A percentile compares a stretch with the other conserved stretches of the same genome.
Evolutionary conservation across 1,140 invertebrate genomes (phyloP).

Genomic region (Zaprionus ghesquierei): DNA sequence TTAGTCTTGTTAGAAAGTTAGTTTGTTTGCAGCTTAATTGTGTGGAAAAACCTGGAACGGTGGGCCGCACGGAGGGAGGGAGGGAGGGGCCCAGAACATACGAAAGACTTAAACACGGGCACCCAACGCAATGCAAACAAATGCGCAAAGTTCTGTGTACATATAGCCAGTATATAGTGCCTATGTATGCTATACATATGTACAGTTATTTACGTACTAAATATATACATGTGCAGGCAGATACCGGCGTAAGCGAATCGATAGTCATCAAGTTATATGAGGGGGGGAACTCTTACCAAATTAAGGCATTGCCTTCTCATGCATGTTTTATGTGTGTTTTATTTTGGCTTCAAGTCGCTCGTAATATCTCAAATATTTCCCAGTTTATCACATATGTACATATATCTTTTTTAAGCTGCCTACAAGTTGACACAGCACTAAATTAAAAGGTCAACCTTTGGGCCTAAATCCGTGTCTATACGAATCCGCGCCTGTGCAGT

Average conservation of each 20-base stretch:
- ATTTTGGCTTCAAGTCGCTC: no score
- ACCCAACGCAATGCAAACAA: conserved; percentile 36
- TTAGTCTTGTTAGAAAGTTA: conserved; percentile 58
- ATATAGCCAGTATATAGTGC: neutral
- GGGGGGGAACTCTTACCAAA: neutral
- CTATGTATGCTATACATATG: neutral
- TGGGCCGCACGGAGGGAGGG: no score
- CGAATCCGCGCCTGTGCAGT: conserved; percentile 25
- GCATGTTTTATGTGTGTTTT: neutral
- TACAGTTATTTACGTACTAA: neutral
- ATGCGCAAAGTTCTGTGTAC: conserved; percentile 15
- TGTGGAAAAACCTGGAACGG: conserved; percentile 48
- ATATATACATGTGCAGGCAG: neutral
- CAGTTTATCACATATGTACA: neutral
- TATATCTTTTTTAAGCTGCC: neutral
- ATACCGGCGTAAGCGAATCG: neutral
- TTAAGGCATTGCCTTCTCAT: neutral
- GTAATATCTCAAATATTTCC: no score
- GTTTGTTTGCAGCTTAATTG: conserved; percentile 70
- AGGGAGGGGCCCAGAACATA: neutral
- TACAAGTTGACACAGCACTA: neutral
- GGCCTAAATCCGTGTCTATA: neutral
- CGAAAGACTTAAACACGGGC: conserved; percentile 28
- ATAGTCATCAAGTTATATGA: neutral
- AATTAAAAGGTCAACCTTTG: conserved; percentile 4